Conservation (phyloP, 1,140 invertebrate species). For the Stenopsyche tienmushanensis region DNA sequence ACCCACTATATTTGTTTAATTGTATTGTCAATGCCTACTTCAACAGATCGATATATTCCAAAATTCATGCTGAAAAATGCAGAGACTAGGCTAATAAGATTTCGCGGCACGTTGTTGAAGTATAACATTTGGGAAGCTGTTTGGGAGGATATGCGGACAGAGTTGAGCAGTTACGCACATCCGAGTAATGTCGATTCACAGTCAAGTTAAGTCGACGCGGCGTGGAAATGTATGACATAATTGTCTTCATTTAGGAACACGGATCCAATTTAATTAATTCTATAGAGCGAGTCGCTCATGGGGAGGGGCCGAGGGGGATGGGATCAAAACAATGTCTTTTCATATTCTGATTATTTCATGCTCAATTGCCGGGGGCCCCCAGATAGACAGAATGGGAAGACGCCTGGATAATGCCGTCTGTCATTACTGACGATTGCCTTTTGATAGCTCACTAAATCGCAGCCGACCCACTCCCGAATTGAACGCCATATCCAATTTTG, state of each 20-base stretch:
- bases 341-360: constrained; percentile 8
- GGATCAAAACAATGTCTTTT: constrained; percentile 8
- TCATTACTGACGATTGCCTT: neutral
- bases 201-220: no score
- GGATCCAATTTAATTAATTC: constrained; percentile 9
- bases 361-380: neutral
- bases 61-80: no score
- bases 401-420: neutral
- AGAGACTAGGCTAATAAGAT: no score
- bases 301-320: neutral
- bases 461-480: neutral
- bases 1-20: no score
- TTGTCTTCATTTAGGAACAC: constrained; percentile 6
- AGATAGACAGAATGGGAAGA: neutral
- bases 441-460: neutral
- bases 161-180: no score
- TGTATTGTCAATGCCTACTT: no score
- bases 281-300: neutral
- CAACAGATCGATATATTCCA: no score
- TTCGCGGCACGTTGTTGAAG: no score
- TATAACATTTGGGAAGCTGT: no score
- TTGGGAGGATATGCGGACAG: no score
- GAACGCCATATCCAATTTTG: neutral
- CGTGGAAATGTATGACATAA: neutral
- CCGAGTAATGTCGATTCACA: neutral